Evolutionary conservation across 2,797 vertebrate genomes (phyloP).

Genomic region (Knipowitschia caucasica): DNA sequence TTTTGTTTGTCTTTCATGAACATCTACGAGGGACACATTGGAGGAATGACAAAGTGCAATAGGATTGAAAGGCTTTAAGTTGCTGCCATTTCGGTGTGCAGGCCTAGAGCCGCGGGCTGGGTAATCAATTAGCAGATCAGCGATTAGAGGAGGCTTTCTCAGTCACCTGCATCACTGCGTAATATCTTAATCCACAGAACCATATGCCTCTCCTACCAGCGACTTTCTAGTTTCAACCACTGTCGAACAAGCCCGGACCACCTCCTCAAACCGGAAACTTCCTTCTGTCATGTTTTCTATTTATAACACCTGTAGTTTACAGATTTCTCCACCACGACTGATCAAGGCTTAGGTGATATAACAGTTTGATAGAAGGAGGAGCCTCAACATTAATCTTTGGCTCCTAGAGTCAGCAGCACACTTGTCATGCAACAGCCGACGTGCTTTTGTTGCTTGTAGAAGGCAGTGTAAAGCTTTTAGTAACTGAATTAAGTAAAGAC

Average conservation of each 20-base stretch:
- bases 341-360: not conserved
- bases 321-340: not conserved
- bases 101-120: constrained; percentile 50
- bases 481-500: constrained; percentile 6
- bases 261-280: constrained; percentile 31
- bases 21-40: constrained; percentile 52
- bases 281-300: not conserved
- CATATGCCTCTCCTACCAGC: constrained; percentile 77
- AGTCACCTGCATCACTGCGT: constrained; percentile 79
- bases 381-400: constrained; percentile 1
- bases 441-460: not conserved
- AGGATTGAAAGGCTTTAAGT: constrained; percentile 76
- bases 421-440: not conserved
- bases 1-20: constrained; percentile 29
- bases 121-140: constrained; percentile 81
- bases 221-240: constrained; percentile 47
- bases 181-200: constrained; percentile 84
- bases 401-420: not conserved
- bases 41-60: constrained; percentile 58
- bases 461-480: not conserved
- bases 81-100: constrained; percentile 69
- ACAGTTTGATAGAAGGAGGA: not conserved
- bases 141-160: constrained; percentile 74
- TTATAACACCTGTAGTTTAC: not conserved
- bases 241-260: constrained; percentile 36